phyloP scores from a whole-genome alignment of 2,113 vertebrate genomes.

The Rhineura floridana region DNA sequence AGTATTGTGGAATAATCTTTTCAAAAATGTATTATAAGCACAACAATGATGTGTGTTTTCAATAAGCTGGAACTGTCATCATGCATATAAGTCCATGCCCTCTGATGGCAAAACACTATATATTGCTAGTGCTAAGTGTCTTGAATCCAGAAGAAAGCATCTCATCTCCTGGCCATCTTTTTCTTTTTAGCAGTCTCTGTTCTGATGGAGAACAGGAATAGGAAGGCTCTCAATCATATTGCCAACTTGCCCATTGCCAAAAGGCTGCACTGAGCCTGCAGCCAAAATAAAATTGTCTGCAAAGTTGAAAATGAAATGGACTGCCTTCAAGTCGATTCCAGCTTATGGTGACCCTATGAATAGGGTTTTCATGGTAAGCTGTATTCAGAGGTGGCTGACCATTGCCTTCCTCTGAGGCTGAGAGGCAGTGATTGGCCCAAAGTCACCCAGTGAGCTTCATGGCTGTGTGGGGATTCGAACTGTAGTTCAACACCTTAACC shows the following conservation, averaged over 20 bases:
- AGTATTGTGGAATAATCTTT: background rate
- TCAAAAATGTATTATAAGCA: background rate
- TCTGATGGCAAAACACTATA: background rate
- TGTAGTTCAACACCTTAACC: no score
- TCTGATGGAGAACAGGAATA: background rate
- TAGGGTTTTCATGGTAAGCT: no score
- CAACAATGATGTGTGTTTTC: background rate
- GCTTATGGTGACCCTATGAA: no score
- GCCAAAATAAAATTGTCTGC: background rate
- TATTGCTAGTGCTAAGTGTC: background rate
- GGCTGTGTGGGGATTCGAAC: no score
- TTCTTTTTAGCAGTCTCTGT: background rate
- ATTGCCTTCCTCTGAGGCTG: no score
- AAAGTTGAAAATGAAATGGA: no score
- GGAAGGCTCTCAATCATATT: background rate
- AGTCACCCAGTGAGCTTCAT: no score
- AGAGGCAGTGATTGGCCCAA: no score
- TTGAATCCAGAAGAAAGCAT: background rate
- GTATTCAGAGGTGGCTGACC: no score
- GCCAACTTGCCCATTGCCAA: background rate
- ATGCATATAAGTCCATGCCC: background rate
- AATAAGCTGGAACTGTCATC: background rate
- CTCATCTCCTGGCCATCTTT: background rate
- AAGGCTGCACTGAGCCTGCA: background rate
- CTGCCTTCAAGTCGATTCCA: no score